These are phyloP conservation scores for Cheilosia grossa DNA, from an alignment of 2,888 invertebrate genomes.

Conservation along the genomic window DNA sequence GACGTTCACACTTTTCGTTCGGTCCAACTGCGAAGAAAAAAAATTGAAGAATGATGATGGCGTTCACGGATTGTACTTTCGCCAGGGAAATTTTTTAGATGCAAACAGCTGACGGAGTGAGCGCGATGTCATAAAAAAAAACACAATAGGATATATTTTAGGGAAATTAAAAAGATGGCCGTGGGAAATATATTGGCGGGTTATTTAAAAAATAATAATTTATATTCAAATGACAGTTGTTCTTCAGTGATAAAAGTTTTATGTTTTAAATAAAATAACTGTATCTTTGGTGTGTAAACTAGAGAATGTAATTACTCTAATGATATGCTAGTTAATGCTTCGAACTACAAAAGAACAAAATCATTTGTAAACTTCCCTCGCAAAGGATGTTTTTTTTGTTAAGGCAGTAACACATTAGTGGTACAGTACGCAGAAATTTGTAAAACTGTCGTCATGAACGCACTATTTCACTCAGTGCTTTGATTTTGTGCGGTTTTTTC, in stretches of 20 bases:
- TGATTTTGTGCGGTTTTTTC: too few species aligned
- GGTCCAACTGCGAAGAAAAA: conserved; percentile 73
- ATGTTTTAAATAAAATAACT: background rate
- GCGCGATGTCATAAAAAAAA: conserved; percentile 54
- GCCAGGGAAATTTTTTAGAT: conserved; percentile 59
- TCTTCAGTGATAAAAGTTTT: background rate
- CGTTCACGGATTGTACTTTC: conserved; percentile 71
- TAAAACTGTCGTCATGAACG: too few species aligned
- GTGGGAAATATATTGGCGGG: conserved; percentile 42
- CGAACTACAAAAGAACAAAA: too few species aligned
- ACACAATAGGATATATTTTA: conserved; percentile 17
- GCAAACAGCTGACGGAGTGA: conserved; percentile 68
- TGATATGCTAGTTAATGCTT: too few species aligned
- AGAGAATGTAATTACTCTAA: too few species aligned
- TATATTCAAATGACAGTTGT: background rate
- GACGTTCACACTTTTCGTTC: conserved; percentile 73
- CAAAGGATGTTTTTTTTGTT: background rate
- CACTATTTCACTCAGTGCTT: too few species aligned
- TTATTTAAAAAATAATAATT: conserved; percentile 31
- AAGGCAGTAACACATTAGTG: background rate
- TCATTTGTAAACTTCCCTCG: background rate
- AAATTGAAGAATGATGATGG: conserved; percentile 72
- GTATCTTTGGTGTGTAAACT: background rate
- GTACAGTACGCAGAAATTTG: background rate
- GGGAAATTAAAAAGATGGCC: conserved; percentile 59